Evolutionary conservation across 2,797 vertebrate genomes (phyloP), one percentile per base, ranked within the genome.

Genomic region (Psittacula echo): DNA sequence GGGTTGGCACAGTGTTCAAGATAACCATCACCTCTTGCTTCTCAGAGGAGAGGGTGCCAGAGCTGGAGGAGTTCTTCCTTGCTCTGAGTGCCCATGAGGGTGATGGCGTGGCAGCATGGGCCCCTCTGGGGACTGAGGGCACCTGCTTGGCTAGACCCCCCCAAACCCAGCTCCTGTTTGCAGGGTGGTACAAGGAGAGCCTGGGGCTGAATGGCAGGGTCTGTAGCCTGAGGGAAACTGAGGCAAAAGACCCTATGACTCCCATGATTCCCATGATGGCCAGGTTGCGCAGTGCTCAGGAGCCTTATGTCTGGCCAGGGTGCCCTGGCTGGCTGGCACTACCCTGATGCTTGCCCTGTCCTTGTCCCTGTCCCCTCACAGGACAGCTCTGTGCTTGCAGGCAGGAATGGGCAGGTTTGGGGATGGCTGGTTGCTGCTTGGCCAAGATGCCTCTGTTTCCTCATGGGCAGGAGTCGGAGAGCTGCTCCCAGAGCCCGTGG

Each of bases 121-220:
- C 9, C 15, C 7, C 30, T 51, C 23, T 0, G 2, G 20, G 34
- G 12, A 4, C 13, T 68, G 41, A 39, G 45, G 30, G 32, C 44
- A 75, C 16, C 27, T 2, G 3, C 19, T 62, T 2, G 10, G 32
- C 42, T 47, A 73, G 54, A 70, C 4, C 23, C 22, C 10, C 32
- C 32, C 41, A 72, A 53, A 68, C 19, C 17, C 64, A 71, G 42
- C 23, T 80, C 18, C 32, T 2, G 0, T 62, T 62, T 14, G 1
- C 19, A 44, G 37, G 19, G 12, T 21, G 15, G 30, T 44, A 24
- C 4, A 7, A 78, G 53, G 53, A 85, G 14, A 42, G 12, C 39
- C 7, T 2, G n/a, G 12, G 24, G 7, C 29, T 65, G 54, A 65
- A 70, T 0, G 0, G 26, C 3, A 1, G 10, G 37, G 13, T 6